Evolutionary conservation across 2,113 vertebrate genomes (phyloP).

Genomic region (Cyprinodon variegatus): DNA sequence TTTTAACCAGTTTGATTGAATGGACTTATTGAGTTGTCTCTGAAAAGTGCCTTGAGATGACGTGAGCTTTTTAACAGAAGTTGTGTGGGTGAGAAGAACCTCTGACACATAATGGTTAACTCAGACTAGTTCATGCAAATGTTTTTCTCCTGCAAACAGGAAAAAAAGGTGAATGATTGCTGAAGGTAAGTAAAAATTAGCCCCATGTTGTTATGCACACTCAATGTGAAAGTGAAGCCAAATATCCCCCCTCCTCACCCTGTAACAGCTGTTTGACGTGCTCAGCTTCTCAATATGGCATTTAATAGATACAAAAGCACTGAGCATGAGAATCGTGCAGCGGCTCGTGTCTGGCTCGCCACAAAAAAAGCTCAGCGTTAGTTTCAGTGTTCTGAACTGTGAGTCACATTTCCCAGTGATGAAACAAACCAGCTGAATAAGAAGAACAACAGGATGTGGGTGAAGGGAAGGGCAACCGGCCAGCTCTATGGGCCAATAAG

Average conservation of each 20-base stretch:
- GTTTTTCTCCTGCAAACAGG: neutral
- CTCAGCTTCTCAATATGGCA: neutral
- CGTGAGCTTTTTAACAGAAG: neutral
- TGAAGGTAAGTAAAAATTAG: constrained; percentile 38
- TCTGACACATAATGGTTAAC: constrained; percentile 23
- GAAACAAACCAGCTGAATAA: constrained; percentile 46
- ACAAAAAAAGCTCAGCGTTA: constrained; percentile 1
- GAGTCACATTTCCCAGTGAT: constrained; percentile 36
- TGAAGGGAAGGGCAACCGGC: constrained; percentile 13
- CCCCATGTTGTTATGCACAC: neutral
- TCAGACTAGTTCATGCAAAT: neutral
- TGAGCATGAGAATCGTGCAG: neutral
- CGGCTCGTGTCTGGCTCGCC: neutral
- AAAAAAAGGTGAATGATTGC: neutral
- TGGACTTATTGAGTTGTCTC: too few species aligned
- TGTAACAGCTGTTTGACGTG: neutral
- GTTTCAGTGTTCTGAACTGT: constrained; percentile 10
- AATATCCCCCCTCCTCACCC: neutral
- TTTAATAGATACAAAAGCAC: neutral
- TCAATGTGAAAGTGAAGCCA: constrained; percentile 40
- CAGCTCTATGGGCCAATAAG: constrained; percentile 25
- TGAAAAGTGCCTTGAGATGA: too few species aligned
- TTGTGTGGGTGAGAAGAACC: neutral
- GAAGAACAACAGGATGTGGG: constrained; percentile 70
- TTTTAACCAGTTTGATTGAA: too few species aligned